These are phyloP conservation scores for Thyatira batis DNA, from an alignment of 2,888 invertebrate genomes.

Conservation along the genomic window DNA sequence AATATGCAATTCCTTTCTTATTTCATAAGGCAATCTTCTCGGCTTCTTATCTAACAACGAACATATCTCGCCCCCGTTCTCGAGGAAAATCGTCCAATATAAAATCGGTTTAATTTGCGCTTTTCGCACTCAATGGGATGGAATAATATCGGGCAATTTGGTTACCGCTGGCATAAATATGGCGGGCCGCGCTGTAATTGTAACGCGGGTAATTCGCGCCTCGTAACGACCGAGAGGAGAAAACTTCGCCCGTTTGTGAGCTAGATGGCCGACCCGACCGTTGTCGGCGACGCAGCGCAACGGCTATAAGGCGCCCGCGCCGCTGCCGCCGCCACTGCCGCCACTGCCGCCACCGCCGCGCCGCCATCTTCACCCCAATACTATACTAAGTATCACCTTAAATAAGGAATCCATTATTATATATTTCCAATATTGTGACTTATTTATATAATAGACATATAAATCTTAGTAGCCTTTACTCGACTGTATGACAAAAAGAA, in stretches of 20 bases:
- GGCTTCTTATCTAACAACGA: slow-evolving; percentile 77
- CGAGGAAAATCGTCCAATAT: slow-evolving; percentile 81
- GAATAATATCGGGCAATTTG: slow-evolving; percentile 83
- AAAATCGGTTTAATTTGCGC: slow-evolving; percentile 83
- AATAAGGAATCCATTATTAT: neutral
- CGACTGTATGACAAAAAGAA: slow-evolving; percentile 45
- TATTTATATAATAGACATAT: slow-evolving; percentile 16
- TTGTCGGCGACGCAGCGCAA: slow-evolving; percentile 18
- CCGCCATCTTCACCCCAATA: neutral
- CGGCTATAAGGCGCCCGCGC: slow-evolving; percentile 21
- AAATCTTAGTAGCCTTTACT: slow-evolving; percentile 40
- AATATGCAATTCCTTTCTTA: slow-evolving; percentile 78
- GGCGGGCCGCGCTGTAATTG: slow-evolving; percentile 80
- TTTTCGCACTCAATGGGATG: slow-evolving; percentile 83
- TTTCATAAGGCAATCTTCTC: slow-evolving; percentile 82
- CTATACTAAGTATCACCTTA: slow-evolving; percentile 18
- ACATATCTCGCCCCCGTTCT: slow-evolving; percentile 79
- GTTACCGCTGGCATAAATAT: slow-evolving; percentile 82
- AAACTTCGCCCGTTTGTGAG: slow-evolving; percentile 76
- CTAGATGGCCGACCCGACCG: slow-evolving; percentile 48
- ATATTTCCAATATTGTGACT: slow-evolving; percentile 9
- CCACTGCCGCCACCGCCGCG: too few species aligned
- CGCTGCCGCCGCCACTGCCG: too few species aligned
- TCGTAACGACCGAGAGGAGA: slow-evolving; percentile 78
- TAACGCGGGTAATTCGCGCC: slow-evolving; percentile 81